Percentiles rank a stretch among this genome's conserved stretches.
These are phyloP conservation scores for Lampris incognitus DNA, from an alignment of 2,113 vertebrate genomes.

Conservation along the genomic window DNA sequence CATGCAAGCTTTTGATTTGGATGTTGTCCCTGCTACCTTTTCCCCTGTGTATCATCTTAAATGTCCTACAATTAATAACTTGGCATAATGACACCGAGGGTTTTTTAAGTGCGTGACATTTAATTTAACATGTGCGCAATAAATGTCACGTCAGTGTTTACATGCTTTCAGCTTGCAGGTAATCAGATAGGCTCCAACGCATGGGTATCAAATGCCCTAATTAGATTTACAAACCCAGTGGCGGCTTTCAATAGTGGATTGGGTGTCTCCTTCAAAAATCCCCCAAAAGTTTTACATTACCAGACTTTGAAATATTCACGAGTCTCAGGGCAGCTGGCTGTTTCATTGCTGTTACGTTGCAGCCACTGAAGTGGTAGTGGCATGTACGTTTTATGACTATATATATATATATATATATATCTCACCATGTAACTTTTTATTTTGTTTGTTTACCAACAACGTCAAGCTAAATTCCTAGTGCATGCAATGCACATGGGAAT, in stretches of 20 bases:
- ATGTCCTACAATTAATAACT: not conserved
- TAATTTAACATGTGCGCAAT: slow-evolving; percentile 39
- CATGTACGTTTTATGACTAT: not conserved
- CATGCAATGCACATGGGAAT: too few relatives aligned
- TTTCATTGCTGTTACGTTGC: slow-evolving; percentile 51
- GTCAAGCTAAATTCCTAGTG: too few relatives aligned
- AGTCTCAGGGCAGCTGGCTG: slow-evolving; percentile 59
- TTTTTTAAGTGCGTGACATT: slow-evolving; percentile 1
- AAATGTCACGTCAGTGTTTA: slow-evolving; percentile 48
- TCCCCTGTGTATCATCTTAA: slow-evolving; percentile 10
- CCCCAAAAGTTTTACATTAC: slow-evolving; percentile 80
- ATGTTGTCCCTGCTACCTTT: not conserved
- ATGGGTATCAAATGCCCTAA: slow-evolving; percentile 77
- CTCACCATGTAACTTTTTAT: too few relatives aligned
- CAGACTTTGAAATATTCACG: slow-evolving; percentile 78
- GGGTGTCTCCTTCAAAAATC: slow-evolving; percentile 80
- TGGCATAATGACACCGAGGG: not conserved
- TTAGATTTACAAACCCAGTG: slow-evolving; percentile 82
- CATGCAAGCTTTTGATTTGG: not conserved
- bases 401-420: too few relatives aligned
- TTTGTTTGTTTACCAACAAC: too few relatives aligned
- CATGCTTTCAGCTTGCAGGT: slow-evolving; percentile 61
- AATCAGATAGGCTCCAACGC: slow-evolving; percentile 71
- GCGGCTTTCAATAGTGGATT: slow-evolving; percentile 77
- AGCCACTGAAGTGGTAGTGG: not conserved